Evolutionary conservation across 2,797 vertebrate genomes (phyloP).

Genomic region (Catostomus latipinnis): DNA sequence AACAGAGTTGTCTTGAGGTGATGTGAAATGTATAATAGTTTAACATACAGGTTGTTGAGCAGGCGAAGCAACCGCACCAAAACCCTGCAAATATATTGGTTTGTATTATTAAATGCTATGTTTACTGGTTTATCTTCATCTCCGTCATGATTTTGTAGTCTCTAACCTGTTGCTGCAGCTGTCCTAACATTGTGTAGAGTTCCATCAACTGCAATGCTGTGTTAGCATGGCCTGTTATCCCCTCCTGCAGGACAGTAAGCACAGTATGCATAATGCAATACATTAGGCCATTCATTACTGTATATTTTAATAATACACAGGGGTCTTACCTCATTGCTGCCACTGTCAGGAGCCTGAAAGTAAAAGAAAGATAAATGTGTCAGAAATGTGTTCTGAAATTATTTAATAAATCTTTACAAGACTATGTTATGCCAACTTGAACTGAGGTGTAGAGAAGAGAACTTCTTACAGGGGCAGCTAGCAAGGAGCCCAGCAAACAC

Average conservation of each 20-base stretch:
- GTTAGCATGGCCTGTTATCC: constrained; percentile 72
- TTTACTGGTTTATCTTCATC: neutral
- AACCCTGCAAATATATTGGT: constrained; percentile 12
- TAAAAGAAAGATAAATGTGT: neutral
- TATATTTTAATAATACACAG: neutral
- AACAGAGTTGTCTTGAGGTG: neutral
- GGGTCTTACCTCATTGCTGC: constrained; percentile 72
- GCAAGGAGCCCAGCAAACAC: constrained; percentile 66
- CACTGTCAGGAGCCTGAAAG: constrained; percentile 69
- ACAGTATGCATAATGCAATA: constrained; percentile 56
- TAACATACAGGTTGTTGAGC: constrained; percentile 15
- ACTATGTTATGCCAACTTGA: constrained; percentile 1
- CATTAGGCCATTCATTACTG: neutral
- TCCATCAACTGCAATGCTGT: constrained; percentile 77
- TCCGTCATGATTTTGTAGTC: neutral
- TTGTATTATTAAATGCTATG: neutral
- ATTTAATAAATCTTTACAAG: too few species aligned
- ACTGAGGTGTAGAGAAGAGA: neutral
- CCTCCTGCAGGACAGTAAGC: constrained; percentile 59
- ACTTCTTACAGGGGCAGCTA: constrained; percentile 76
- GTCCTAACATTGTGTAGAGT: constrained; percentile 68
- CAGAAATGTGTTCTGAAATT: neutral
- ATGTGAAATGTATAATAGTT: neutral
- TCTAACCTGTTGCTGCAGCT: constrained; percentile 75
- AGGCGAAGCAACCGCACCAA: neutral